A percentile compares a stretch with the other conserved stretches of the same genome.
These are phyloP conservation scores for Neelides folsomi DNA, from an alignment of 2,888 invertebrate species.

Conservation along the genomic window DNA sequence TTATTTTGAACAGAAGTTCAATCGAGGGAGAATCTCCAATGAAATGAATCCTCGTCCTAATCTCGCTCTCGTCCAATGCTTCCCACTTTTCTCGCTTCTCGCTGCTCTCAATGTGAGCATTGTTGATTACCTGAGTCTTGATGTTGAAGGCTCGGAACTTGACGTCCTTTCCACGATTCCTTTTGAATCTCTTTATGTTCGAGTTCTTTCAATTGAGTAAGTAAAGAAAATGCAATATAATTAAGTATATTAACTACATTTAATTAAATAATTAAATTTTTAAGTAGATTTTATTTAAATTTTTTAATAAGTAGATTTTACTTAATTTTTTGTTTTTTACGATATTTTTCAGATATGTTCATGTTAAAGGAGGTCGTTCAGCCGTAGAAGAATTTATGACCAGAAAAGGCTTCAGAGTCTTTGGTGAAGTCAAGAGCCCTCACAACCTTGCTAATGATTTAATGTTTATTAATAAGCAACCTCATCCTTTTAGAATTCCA, in stretches of 20 bases:
- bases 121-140: conserved; percentile 38
- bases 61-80: conserved; percentile 36
- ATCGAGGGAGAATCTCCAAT: conserved; percentile 38
- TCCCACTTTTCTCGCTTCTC: conserved; percentile 37
- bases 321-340: no score
- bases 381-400: conserved; percentile 38
- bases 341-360: conserved; percentile 37
- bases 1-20: conserved; percentile 37
- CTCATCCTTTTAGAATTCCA: no score
- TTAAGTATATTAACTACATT: no score
- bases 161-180: conserved; percentile 43
- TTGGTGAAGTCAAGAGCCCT: conserved; percentile 37
- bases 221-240: no score
- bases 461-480: conserved; percentile 39
- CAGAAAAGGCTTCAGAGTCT: conserved; percentile 38
- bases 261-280: no score
- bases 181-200: conserved; percentile 41
- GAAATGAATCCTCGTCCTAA: conserved; percentile 17
- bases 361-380: conserved; percentile 37
- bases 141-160: conserved; percentile 37
- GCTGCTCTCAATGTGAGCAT: conserved; percentile 36
- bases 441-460: conserved; percentile 42
- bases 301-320: no score
- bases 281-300: no score
- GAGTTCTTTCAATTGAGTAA: conserved; percentile 18